Evolutionary conservation across 2,113 vertebrate species (phyloP).

Genomic region (Protobothrops mucrosquamatus): DNA sequence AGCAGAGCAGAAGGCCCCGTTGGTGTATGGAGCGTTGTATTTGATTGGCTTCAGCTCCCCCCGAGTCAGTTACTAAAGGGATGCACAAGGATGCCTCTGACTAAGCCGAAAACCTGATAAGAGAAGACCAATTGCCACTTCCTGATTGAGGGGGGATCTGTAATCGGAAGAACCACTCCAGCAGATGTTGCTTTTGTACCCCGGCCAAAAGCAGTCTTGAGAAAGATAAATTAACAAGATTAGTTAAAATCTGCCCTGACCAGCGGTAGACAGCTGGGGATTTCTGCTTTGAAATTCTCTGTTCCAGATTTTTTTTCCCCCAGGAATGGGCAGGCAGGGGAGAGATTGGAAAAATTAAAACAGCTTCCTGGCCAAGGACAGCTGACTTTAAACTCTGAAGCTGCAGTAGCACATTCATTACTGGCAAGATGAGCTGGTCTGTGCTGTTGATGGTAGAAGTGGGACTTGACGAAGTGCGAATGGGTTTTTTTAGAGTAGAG

Average conservation of each 20-base stretch:
- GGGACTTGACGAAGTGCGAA: neutral
- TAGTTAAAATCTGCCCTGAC: neutral
- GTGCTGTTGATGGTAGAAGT: neutral
- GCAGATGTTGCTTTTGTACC: neutral
- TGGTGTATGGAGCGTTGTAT: neutral
- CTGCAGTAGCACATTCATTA: neutral
- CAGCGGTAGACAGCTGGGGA: neutral
- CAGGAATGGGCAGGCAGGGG: neutral
- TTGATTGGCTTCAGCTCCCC: neutral
- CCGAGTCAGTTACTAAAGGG: neutral
- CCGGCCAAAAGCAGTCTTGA: neutral
- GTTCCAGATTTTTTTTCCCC: neutral
- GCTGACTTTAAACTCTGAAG: neutral
- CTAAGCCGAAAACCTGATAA: neutral
- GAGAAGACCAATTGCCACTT: neutral
- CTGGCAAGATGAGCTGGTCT: neutral
- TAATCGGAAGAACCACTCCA: constrained; percentile 1
- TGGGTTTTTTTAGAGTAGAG: neutral
- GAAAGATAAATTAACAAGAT: neutral
- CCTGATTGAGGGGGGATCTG: neutral
- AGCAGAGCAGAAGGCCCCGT: neutral
- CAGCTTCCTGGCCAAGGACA: neutral
- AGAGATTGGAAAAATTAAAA: neutral
- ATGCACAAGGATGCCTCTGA: neutral
- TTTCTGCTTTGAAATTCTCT: neutral